These are phyloP conservation scores for Drosophila recens DNA, from an alignment of 2,888 invertebrate genomes.

Conservation along the genomic window DNA sequence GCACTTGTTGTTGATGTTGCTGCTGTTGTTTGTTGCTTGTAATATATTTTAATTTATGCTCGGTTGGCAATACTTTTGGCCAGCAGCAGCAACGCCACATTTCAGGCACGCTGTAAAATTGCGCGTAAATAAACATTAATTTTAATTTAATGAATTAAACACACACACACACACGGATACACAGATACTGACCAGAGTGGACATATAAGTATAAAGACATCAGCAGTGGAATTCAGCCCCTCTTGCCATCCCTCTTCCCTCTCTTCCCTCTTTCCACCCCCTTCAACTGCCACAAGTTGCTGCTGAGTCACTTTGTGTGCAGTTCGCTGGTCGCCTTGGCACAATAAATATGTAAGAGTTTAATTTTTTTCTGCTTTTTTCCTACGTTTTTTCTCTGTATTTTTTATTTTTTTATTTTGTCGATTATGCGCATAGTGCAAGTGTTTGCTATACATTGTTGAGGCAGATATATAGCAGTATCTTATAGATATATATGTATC, in stretches of 20 bases:
- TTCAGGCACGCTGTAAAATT: slow-evolving; percentile 71
- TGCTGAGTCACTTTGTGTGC: slow-evolving; percentile 54
- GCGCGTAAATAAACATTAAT: slow-evolving; percentile 79
- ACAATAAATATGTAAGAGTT: slow-evolving; percentile 71
- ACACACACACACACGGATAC: slow-evolving; percentile 32
- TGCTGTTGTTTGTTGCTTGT: slow-evolving; percentile 45
- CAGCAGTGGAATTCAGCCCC: slow-evolving; percentile 41
- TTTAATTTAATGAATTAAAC: slow-evolving; percentile 80
- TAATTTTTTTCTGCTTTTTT: slow-evolving; percentile 17
- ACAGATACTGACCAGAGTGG: slow-evolving; percentile 36
- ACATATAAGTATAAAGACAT: slow-evolving; percentile 51
- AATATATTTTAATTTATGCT: slow-evolving; percentile 81
- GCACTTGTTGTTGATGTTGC: slow-evolving; percentile 23
- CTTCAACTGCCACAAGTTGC: slow-evolving; percentile 1
- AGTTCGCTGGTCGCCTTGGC: slow-evolving; percentile 64
- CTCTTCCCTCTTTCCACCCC: neutral
- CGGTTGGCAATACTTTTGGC: slow-evolving; percentile 76
- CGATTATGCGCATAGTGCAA: slow-evolving; percentile 69
- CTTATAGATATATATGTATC: slow-evolving; percentile 5
- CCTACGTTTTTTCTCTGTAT: neutral
- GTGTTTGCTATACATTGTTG: slow-evolving; percentile 62
- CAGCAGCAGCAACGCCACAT: slow-evolving; percentile 60
- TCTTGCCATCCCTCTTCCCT: neutral
- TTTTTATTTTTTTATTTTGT: slow-evolving; percentile 22
- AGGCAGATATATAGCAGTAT: slow-evolving; percentile 24